Evolutionary conservation across 1,140 invertebrate genomes (phyloP).

Genomic region (Adoxophyes honmai): DNA sequence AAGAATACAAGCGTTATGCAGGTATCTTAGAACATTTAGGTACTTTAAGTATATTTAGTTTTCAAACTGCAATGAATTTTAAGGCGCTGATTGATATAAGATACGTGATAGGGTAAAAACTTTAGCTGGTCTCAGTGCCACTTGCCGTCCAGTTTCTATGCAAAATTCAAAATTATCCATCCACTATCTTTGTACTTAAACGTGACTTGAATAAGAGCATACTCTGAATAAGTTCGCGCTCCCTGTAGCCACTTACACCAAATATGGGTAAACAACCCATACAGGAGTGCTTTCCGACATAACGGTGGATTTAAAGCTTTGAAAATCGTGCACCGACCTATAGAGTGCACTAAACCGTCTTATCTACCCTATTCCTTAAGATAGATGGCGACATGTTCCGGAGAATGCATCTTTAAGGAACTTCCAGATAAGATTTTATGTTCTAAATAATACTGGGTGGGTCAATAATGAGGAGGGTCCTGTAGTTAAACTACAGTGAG

Average conservation of each 20-base stretch:
- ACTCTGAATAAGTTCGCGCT: not conserved
- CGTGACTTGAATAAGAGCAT: constrained; percentile 1
- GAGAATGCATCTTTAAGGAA: constrained; percentile 43
- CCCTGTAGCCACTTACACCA: constrained; percentile 8
- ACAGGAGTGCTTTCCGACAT: constrained; percentile 29
- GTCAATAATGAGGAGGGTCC: constrained; percentile 8
- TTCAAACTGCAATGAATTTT: too few relatives aligned
- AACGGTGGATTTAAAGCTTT: constrained; percentile 35
- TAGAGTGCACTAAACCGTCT: constrained; percentile 45
- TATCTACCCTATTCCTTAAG: constrained; percentile 51
- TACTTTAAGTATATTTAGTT: too few relatives aligned
- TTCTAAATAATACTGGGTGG: constrained; percentile 28
- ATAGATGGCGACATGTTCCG: constrained; percentile 41
- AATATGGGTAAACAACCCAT: constrained; percentile 22
- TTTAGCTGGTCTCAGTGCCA: too few relatives aligned
- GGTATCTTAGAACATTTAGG: constrained; percentile 30
- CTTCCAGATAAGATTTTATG: constrained; percentile 49
- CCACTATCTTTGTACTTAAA: constrained; percentile 4
- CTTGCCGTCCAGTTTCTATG: not conserved
- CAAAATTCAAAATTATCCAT: not conserved
- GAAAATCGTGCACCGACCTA: constrained; percentile 30
- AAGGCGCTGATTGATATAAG: too few relatives aligned
- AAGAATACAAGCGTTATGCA: too few relatives aligned
- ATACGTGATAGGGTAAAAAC: too few relatives aligned
- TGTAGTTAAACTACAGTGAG: too few relatives aligned